Conservation (phyloP, 2,113 vertebrate species). For the Eudorcas thomsonii region DNA sequence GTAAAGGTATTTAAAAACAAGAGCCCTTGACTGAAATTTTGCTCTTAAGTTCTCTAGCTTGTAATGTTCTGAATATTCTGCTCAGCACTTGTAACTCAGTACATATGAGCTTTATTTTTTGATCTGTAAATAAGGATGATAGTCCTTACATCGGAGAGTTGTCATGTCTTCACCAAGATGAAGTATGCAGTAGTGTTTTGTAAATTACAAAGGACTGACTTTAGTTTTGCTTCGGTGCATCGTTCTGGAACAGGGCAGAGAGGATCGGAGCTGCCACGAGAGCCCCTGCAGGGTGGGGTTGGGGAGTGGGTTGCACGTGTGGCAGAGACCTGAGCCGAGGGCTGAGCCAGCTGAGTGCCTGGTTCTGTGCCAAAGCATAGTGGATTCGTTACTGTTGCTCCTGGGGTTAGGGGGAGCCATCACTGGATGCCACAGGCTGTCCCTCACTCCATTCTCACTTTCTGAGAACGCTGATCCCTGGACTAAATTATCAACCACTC, state of each 20-base stretch:
- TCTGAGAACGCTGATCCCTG: background rate
- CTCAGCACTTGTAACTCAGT: background rate
- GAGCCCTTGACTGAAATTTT: background rate
- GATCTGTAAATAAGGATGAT: background rate
- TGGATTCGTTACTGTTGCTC: background rate
- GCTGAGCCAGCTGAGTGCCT: background rate
- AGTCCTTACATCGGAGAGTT: background rate
- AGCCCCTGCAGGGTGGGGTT: background rate
- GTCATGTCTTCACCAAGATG: background rate
- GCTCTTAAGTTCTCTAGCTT: background rate
- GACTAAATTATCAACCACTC: background rate
- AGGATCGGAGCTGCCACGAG: background rate
- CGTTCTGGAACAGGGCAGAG: background rate
- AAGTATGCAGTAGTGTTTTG: background rate
- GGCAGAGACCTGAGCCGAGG: background rate
- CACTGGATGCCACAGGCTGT: background rate
- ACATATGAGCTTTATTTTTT: background rate
- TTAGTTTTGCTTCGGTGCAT: too few species aligned
- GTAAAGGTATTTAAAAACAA: background rate
- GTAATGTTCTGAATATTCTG: background rate
- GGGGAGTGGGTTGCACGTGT: accelerated
- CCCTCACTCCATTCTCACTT: background rate
- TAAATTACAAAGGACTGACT: background rate
- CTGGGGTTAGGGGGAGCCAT: background rate
- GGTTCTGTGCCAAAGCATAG: too few species aligned